Evolutionary conservation across 2,113 vertebrate species (phyloP), one percentile per base, ranked within the genome.

Genomic region (Lepus europaeus): DNA sequence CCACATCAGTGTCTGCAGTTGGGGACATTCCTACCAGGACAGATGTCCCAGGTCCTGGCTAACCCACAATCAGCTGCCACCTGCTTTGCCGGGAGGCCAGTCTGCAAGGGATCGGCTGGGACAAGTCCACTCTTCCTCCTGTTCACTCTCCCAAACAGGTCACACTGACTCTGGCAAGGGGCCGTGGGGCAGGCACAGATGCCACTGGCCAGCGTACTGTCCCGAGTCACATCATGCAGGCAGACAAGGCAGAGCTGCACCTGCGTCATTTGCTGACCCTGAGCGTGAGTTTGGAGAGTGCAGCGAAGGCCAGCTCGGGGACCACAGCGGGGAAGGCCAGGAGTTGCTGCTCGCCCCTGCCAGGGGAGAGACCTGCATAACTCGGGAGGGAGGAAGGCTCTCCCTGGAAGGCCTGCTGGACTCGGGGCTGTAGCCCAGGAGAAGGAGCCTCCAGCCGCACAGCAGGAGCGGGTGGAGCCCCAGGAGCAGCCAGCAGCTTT

Each of bases 81-180:
- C 56, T 59, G 29, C 29, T 64, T 73, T 49, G 19, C 76, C 10
- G n/a, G 14, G 49, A 90, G 72, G 64, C 53, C 53, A 66, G 51
- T 39, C 49, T 49, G 56, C 31, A 81, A 91, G 33, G 27, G 70
- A 22, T 29, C 3, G 22, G 3, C 39, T 23, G 56, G 49, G 23
- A 66, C 25, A 77, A 53, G 33, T 59, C 27, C 66, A n/a, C 77
- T 6, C 6, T 51, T n/a, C 36, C 2, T 12, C 66, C 23, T 51
- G 10, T 64, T 56, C 5, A 13, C 3, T 16, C 1, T 74, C 31
- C 25, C 36, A 22, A 22, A 12, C 23, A 89, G 22, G 53, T 2
- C 36, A 36, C 9, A 1, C 0, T 19, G 3, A 3, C 13, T 22
- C 49, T 25, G 39, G 3, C 0, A 5, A 16, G 13, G 31, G 5